Evolutionary conservation across 2,888 invertebrate species (phyloP), one percentile per base, ranked within the genome.

Genomic region (Lamellibrachia columna): DNA sequence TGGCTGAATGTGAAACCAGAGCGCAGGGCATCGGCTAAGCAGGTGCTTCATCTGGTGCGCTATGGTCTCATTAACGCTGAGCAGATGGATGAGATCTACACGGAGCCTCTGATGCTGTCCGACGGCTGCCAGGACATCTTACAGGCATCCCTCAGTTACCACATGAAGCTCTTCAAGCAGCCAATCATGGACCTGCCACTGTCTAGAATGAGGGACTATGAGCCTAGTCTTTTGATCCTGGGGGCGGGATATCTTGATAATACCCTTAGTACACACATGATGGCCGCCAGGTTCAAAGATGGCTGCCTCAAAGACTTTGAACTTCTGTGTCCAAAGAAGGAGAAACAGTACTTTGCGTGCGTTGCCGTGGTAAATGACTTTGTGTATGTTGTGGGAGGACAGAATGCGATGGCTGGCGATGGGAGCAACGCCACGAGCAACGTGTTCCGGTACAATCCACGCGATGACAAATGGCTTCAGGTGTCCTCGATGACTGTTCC

Each of bases 361-460:
- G 94, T 94, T 7, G 94, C 94, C 7, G 94, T 94, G 7, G 92
- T 94, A 53, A 94, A 94, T 75, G 93, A 94, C 90, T 94, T 94
- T 93, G 93, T 94, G 22, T 94, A 93, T 91, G 93, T 94, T 11
- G 94, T 94, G 8, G 94, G 94, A 11, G 94, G 94, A 7, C 94
- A 94, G 92, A 93, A 94, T 7, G 94, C 94, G 28, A 94, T 94
- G 94, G 94, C 94, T n/a, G 94, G 94, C 22, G 94, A 94, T 90
- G 94, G 94, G 40, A 93, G 93, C 40, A 94, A 94, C 75, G 94
- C 94, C n/a, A 94, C 94, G 11, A 94, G 93, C 92, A 94, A 93
- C 53, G 94, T 94, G 75, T 94, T 94, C 93, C 93, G 94, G 60
- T 94, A 93, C 91, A 94, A 94, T 90, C 93, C 94, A 7, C 92